Percentiles rank a stretch among this genome's conserved stretches.
Evolutionary conservation across 2,888 invertebrate species (phyloP).

Genomic region (Tenthredo distinguenda): DNA sequence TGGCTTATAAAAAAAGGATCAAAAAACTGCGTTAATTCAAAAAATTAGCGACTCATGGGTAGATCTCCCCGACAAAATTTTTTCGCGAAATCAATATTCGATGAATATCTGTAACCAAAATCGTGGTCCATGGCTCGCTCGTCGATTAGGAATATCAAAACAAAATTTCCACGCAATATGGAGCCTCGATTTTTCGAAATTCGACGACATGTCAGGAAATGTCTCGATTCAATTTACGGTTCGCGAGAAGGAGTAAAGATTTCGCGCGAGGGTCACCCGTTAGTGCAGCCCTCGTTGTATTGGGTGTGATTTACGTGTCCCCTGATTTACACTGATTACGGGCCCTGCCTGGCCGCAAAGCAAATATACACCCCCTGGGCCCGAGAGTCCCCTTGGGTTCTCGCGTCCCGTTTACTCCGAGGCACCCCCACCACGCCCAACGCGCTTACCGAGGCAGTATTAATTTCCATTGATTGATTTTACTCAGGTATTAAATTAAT

Average conservation of each 20-base stretch:
- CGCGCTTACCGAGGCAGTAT: constrained; percentile 69
- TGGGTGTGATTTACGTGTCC: constrained; percentile 77
- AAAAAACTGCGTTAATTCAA: not conserved
- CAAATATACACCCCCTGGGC: constrained; percentile 70
- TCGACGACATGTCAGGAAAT: not conserved
- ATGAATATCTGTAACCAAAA: not conserved
- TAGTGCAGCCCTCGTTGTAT: constrained; percentile 71
- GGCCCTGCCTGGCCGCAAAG: constrained; percentile 73
- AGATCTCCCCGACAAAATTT: not conserved
- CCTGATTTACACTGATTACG: constrained; percentile 78
- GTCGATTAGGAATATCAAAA: not conserved
- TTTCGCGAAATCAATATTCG: not conserved
- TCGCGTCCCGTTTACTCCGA: constrained; percentile 42
- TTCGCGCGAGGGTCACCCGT: constrained; percentile 67
- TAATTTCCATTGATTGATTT: constrained; percentile 76
- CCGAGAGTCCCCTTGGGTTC: constrained; percentile 44
- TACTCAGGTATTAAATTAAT: constrained; percentile 75
- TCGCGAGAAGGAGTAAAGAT: not conserved
- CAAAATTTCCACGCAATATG: not conserved
- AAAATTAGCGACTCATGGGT: not conserved
- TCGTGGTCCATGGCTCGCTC: not conserved
- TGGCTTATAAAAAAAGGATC: constrained; percentile 18
- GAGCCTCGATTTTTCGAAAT: not conserved
- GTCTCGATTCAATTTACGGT: not conserved
- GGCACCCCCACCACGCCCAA: constrained; percentile 58